These are phyloP conservation scores for Darevskia nairensis DNA, from an alignment of 2,797 vertebrate genomes.

Conservation along the genomic window DNA sequence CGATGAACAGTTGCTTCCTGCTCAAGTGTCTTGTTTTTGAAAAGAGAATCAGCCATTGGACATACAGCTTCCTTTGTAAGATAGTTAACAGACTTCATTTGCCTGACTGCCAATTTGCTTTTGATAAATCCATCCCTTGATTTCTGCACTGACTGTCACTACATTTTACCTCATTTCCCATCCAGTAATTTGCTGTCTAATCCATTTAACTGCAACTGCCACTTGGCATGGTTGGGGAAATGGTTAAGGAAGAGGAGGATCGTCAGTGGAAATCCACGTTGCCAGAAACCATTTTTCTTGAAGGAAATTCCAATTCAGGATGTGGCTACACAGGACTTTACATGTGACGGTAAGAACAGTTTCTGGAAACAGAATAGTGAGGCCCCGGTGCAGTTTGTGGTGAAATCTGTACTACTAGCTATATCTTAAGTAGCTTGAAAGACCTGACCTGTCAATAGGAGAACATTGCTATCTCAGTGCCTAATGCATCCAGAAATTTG, in stretches of 20 bases:
- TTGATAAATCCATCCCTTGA: not conserved
- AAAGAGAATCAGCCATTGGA: not conserved
- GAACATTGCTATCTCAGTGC: not conserved
- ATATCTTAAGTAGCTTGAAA: not conserved
- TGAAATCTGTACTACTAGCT: not conserved
- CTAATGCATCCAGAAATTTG: not conserved
- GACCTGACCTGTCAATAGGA: not conserved
- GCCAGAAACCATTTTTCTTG: constrained; percentile 95
- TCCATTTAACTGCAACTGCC: constrained; percentile 97
- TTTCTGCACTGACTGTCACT: constrained; percentile 32
- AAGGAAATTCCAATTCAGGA: constrained; percentile 99
- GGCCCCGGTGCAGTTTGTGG: not conserved
- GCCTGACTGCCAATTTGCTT: not conserved
- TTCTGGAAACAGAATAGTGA: not conserved
- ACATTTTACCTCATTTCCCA: constrained; percentile 47
- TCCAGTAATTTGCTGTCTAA: constrained; percentile 96
- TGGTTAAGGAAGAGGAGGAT: constrained; percentile 95
- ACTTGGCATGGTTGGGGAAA: constrained; percentile 95
- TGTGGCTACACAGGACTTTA: constrained; percentile 94
- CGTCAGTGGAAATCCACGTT: constrained; percentile 97
- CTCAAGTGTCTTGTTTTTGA: not conserved
- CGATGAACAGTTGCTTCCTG: not conserved
- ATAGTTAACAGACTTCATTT: not conserved
- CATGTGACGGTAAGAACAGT: constrained; percentile 88
- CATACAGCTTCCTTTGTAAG: constrained; percentile 1